phyloP scores from a whole-genome alignment of 2,797 vertebrate genomes.

The Hipposideros larvatus region DNA sequence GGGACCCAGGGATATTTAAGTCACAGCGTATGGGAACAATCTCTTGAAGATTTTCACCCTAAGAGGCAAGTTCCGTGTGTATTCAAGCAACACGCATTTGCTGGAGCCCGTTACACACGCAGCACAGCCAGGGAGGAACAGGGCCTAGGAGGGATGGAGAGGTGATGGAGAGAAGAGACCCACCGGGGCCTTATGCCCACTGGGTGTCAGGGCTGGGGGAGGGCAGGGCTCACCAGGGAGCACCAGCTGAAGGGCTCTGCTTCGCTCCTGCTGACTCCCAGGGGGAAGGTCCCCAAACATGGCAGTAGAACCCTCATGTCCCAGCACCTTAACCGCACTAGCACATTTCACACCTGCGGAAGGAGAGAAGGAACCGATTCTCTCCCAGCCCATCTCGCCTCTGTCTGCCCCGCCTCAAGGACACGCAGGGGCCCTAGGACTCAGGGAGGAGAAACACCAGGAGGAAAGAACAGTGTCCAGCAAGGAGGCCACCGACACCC shows the following conservation, averaged over 20 bases:
- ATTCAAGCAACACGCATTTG: neutral
- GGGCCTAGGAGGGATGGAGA: neutral
- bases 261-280: neutral
- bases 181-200: no score
- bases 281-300: neutral
- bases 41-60: neutral
- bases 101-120: neutral
- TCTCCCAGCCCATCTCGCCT: neutral
- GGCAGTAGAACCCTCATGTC: neutral
- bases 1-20: neutral
- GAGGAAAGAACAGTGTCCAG: neutral
- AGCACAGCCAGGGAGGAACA: neutral
- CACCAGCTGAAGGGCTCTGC: neutral
- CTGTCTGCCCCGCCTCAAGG: neutral
- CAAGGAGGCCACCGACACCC: accelerated
- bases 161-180: no score
- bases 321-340: neutral
- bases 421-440: neutral
- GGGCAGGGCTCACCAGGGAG: neutral
- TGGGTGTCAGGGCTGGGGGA: neutral
- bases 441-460: neutral
- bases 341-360: neutral
- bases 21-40: accelerated
- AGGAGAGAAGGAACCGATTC: no score
- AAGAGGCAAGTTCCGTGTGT: neutral